Evolutionary conservation across 2,888 invertebrate genomes (phyloP).

Genomic region (Anticlea derivata): DNA sequence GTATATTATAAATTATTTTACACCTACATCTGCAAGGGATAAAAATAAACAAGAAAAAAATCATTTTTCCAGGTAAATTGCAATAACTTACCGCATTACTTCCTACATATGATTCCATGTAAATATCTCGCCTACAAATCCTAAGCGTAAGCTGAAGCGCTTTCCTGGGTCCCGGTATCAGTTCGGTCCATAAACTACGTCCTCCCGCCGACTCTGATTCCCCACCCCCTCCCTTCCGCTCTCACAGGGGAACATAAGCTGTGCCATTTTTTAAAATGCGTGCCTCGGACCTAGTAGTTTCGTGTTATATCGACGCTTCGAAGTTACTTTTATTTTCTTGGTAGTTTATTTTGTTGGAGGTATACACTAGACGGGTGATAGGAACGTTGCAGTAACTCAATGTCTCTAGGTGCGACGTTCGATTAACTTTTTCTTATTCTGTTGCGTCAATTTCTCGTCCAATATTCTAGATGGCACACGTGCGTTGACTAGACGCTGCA

Average conservation of each 20-base stretch:
- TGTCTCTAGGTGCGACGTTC: conserved; percentile 51
- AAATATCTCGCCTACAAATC: conserved; percentile 74
- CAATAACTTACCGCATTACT: conserved; percentile 38
- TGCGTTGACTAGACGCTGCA: conserved; percentile 26
- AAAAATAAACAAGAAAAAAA: conserved; percentile 6
- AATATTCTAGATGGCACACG: conserved; percentile 36
- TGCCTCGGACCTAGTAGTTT: conserved; percentile 65
- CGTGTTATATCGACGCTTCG: conserved; percentile 66
- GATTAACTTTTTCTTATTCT: conserved; percentile 48
- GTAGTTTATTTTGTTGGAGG: conserved; percentile 51
- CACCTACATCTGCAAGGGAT: neutral
- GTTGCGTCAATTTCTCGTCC: conserved; percentile 33
- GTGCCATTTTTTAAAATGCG: conserved; percentile 79
- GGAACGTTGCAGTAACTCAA: conserved; percentile 51
- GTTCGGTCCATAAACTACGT: conserved; percentile 79
- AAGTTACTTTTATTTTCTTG: conserved; percentile 68
- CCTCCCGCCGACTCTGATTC: conserved; percentile 42
- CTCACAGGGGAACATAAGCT: conserved; percentile 69
- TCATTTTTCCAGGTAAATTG: conserved; percentile 22
- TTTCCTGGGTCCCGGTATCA: conserved; percentile 77
- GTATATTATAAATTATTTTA: neutral
- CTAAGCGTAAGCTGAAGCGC: conserved; percentile 75
- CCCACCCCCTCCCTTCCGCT: conserved; percentile 57
- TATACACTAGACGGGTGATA: conserved; percentile 43
- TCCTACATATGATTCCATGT: conserved; percentile 60